These are phyloP conservation scores for Drosophila subsilvestris DNA, from an alignment of 2,888 invertebrate species.

Conservation along the genomic window DNA sequence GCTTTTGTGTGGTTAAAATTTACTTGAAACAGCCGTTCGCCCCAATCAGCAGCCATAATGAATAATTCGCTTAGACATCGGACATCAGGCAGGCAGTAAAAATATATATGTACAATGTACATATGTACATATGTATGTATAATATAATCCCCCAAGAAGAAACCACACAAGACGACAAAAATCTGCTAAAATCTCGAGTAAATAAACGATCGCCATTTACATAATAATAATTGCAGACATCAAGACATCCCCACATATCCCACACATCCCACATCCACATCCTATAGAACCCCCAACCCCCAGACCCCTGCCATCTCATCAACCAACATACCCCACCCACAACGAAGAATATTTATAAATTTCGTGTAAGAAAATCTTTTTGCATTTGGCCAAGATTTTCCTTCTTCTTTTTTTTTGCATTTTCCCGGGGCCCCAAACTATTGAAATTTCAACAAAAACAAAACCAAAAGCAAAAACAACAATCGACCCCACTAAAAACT, in stretches of 20 bases:
- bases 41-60: constrained; percentile 68
- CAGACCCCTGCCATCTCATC: not conserved
- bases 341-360: constrained; percentile 54
- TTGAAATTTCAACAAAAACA: constrained; percentile 67
- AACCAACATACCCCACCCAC: not conserved
- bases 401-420: not conserved
- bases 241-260: constrained; percentile 26
- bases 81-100: constrained; percentile 63
- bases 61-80: constrained; percentile 68
- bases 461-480: not conserved
- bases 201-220: constrained; percentile 67
- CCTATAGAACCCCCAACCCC: constrained; percentile 11
- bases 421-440: constrained; percentile 33
- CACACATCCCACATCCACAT: constrained; percentile 9
- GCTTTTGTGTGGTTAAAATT: constrained; percentile 45
- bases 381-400: constrained; percentile 50
- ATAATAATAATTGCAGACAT: constrained; percentile 72
- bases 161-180: constrained; percentile 62
- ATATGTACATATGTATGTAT: too few species aligned
- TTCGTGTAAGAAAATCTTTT: constrained; percentile 49
- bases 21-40: constrained; percentile 63
- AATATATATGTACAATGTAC: constrained; percentile 44
- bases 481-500: constrained; percentile 61
- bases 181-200: constrained; percentile 56
- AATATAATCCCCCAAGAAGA: not conserved